phyloP scores from a whole-genome alignment of 1,140 invertebrate species.

The Drosophila murphyi region DNA sequence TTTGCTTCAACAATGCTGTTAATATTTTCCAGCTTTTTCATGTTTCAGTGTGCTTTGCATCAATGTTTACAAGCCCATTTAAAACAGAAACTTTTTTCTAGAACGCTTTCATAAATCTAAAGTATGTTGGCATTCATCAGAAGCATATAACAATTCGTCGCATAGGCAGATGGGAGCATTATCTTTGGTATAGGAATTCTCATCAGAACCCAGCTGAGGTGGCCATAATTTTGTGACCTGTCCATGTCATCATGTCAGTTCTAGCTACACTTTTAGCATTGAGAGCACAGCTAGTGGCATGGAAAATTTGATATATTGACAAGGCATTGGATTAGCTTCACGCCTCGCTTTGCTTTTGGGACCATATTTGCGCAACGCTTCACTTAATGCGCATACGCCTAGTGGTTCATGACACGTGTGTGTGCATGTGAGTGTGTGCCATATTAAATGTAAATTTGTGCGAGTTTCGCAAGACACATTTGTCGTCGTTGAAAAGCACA shows the following conservation, averaged over 20 bases:
- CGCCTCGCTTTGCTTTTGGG: not conserved
- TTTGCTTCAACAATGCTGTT: no score
- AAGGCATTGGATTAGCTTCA: conserved; percentile 31
- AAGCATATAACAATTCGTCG: not conserved
- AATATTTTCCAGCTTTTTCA: no score
- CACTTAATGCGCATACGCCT: conserved; percentile 48
- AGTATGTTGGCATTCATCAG: not conserved
- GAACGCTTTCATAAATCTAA: not conserved
- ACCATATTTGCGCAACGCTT: conserved; percentile 16
- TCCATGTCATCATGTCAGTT: conserved; percentile 10
- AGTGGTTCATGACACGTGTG: not conserved
- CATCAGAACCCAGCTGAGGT: not conserved
- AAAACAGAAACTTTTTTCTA: no score
- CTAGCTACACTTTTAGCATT: not conserved
- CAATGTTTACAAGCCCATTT: no score
- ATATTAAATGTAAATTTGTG: conserved; percentile 77
- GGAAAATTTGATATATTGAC: conserved; percentile 38
- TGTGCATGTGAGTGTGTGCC: conserved; percentile 5
- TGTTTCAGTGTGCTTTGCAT: no score
- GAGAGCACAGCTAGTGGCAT: conserved; percentile 19
- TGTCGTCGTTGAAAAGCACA: not conserved
- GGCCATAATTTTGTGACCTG: conserved; percentile 35
- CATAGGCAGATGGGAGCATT: not conserved
- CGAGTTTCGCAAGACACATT: conserved; percentile 53
- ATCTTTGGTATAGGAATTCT: not conserved